Conservation (phyloP, 2,888 invertebrate species). For the Parascotia fuliginaria region DNA sequence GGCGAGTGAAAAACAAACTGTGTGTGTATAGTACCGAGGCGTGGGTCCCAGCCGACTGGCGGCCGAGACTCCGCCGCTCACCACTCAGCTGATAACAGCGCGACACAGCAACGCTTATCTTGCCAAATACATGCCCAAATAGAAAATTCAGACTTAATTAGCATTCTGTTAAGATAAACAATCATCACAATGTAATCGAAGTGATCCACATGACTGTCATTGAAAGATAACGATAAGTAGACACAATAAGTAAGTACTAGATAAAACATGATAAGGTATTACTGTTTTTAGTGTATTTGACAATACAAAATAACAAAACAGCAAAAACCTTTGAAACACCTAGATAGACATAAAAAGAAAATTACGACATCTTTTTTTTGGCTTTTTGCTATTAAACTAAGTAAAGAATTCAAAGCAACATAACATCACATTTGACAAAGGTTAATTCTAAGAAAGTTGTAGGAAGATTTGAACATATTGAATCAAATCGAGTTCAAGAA, state of each 20-base stretch:
- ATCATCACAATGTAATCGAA: constrained; percentile 14
- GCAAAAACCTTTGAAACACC: background rate
- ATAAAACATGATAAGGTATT: constrained; percentile 4
- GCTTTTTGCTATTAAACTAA: no score
- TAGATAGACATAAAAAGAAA: background rate
- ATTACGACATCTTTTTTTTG: background rate
- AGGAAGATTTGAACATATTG: background rate
- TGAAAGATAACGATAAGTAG: constrained; percentile 4
- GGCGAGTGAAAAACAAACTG: constrained; percentile 3
- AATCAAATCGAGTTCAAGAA: background rate
- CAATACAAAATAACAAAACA: no score
- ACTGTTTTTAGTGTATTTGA: no score
- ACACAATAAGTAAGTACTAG: constrained; percentile 2
- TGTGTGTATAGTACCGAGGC: constrained; percentile 10
- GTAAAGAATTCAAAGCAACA: background rate
- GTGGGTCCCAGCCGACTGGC: constrained; percentile 34
- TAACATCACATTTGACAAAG: background rate
- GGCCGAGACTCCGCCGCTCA: constrained; percentile 31
- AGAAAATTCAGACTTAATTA: constrained; percentile 24
- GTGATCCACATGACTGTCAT: background rate
- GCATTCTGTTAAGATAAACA: constrained; percentile 28
- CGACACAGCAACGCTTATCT: constrained; percentile 33
- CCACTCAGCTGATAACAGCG: constrained; percentile 32
- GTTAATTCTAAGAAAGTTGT: background rate
- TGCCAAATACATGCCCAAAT: constrained; percentile 30